Percentiles rank a stretch among this genome's conserved stretches.
These are phyloP conservation scores for Machimus rusticus DNA, from an alignment of 2,888 invertebrate genomes.

Conservation along the genomic window DNA sequence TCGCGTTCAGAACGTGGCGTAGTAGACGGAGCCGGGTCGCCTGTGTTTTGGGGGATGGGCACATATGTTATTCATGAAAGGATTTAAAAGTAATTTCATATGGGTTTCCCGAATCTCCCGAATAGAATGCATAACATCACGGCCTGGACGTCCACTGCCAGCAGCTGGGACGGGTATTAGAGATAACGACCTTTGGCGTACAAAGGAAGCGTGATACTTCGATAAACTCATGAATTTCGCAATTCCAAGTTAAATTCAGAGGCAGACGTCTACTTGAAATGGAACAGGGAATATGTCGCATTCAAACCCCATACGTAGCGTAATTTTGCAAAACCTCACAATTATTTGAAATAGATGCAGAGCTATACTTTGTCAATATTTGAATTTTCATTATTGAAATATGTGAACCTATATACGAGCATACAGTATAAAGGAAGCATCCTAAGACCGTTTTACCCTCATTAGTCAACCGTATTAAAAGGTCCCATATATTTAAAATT, in stretches of 20 bases:
- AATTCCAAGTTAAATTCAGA: background rate
- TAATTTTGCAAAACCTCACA: background rate
- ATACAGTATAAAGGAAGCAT: background rate
- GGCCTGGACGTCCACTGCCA: background rate
- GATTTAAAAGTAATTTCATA: constrained; percentile 35
- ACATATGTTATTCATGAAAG: constrained; percentile 32
- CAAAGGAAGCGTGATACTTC: constrained; percentile 13
- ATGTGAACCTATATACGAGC: background rate
- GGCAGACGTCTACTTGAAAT: background rate
- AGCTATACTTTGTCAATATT: background rate
- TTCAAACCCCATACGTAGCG: background rate
- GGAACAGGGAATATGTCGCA: background rate
- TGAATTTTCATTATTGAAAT: background rate
- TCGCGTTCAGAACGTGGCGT: background rate
- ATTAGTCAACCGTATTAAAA: background rate
- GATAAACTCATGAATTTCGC: background rate
- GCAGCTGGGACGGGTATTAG: background rate
- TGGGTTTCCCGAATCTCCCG: background rate
- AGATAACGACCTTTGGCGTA: constrained; percentile 5
- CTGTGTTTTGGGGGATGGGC: background rate
- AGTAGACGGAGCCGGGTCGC: background rate
- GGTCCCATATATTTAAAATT: background rate
- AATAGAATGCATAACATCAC: constrained; percentile 15
- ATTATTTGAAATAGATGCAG: background rate
- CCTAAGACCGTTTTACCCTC: background rate